Evolutionary conservation across 1,140 invertebrate species (phyloP), one percentile per base, ranked within the genome.

Genomic region (Lepidostoma basale): DNA sequence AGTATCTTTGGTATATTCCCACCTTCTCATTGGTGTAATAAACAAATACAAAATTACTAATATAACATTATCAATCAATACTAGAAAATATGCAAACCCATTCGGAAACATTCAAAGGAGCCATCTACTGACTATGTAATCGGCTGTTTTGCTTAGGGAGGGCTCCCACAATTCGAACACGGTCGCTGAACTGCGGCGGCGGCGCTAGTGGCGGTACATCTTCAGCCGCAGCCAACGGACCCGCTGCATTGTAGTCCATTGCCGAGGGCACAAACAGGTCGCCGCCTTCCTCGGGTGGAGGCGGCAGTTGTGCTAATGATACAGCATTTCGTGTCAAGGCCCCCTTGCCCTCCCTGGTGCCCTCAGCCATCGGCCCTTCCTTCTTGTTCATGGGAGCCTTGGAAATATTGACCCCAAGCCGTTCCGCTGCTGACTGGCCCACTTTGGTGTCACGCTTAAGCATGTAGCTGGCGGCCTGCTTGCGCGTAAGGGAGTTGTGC

Each of bases 131-230:
- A 64, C 71, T 73, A 52, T 78, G 78, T 69, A 78, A 67, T 52
- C 76, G 78, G 25, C 78, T 76, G 16, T 77, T 74, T 25, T 74
- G 77, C 79, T 93, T 94, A 52, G 92, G 91, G 76, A 92, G 86
- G 42, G 91, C 87, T 30, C 90, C 91, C 18, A 93, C 90, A 64
- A 94, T 92, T 68, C 92, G 86, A 14, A 92, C 90, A 64, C 88
- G 83, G 74, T 89, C 89, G 76, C 86, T 88, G 76, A 90, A 90
- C 77, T 90, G 88, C 14, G 89, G 88, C n/a, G 88, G 89, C 68
- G 84, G 89, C 28, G 88, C 90, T 56, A 89, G 84, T 62, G 86
- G 83, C 28, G 81, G 78, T 65, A 79, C 79, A 66, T 77, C 78
- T 30, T 78, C 77, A 30, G 75, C 75, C 22, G 77, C 76, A 65